Base-by-base conservation (phyloP, 2,888 invertebrate genomes). In the Cantharis rustica region DNA sequence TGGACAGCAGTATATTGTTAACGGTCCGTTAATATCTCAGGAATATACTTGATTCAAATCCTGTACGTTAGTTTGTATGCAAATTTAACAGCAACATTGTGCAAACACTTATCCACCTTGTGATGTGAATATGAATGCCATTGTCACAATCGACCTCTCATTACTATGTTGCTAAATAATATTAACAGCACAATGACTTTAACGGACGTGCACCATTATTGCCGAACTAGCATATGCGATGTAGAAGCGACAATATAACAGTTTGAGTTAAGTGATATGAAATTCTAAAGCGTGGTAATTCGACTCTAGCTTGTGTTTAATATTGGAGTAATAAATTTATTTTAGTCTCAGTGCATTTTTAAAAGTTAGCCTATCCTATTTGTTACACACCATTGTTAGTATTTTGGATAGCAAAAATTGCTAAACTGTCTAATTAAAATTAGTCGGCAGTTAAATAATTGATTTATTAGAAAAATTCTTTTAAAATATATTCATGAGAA, bases 141-240 rank as follows among this genome's bases (percentile, higher is more conserved):
- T 61, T 61, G 69, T 17, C 68, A 72, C 66, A 72, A 73, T 73
- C 68, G 73, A 69, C 73, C 73, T 16, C 64, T 69, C 61, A 69
- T 73, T 69, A 69, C 69, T 23, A 31, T 61, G 68, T 69, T 69
- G 17, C 69, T 73, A 69, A 72, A 73, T 73, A 68, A 27, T 69
- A 16, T 63, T 63, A 68, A 62, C 23, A 68, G 69, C 73, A 73
- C 26, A 63, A 73, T 69, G 73, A 68, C 68, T 68, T 26, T 68
- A 68, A 73, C 68, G 73, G 69, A 69, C 73, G 73, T 73, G 62
- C 61, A 69, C 13, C 11, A 47, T 73, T 73, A 73, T 69, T 63
- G 69, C 17, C 63, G 15, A 61, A 73, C 26, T 26, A 61, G 27
- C 68, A 61, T 17, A 69, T 69, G 69, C 27, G 69, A 68, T 61